Evolutionary conservation across 2,113 vertebrate species (phyloP).

Genomic region (Podarcis cretensis): DNA sequence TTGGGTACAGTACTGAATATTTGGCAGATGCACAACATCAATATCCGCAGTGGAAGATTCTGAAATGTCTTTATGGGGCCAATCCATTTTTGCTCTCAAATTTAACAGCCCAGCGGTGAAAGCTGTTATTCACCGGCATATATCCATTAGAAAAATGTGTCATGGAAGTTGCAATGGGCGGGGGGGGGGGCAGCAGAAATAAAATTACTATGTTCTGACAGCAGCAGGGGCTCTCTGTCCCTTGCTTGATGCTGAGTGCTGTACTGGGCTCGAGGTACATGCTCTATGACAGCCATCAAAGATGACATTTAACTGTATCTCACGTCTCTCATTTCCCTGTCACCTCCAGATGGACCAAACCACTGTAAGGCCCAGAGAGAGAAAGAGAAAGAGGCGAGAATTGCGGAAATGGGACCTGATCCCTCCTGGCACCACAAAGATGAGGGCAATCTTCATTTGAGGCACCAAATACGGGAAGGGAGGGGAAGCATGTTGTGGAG

Average conservation of each 20-base stretch:
- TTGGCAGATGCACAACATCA: not conserved
- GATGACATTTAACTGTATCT: not conserved
- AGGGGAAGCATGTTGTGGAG: not conserved
- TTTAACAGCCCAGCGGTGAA: constrained; percentile 5
- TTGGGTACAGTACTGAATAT: not conserved
- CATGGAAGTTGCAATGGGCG: not conserved
- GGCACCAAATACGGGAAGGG: not conserved
- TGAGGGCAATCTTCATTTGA: not conserved
- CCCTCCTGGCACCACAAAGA: not conserved
- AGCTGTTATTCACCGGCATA: constrained; percentile 11
- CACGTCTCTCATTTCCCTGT: not conserved
- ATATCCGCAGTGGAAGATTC: not conserved
- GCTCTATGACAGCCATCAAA: not conserved
- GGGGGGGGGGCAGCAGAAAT: not conserved
- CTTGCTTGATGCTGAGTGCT: not conserved
- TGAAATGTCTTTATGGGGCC: constrained; percentile 1
- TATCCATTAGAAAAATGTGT: constrained; percentile 25
- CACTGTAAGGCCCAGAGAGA: not conserved
- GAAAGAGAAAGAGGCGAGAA: not conserved
- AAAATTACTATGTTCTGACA: constrained; percentile 12
- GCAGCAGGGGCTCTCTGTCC: not conserved
- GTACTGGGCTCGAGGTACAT: not conserved
- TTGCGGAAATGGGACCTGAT: not conserved
- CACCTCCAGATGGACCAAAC: not conserved
- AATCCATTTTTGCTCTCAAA: constrained; percentile 5